Evolutionary conservation across 1,140 invertebrate species (phyloP).

Genomic region (Papilio dardanus): DNA sequence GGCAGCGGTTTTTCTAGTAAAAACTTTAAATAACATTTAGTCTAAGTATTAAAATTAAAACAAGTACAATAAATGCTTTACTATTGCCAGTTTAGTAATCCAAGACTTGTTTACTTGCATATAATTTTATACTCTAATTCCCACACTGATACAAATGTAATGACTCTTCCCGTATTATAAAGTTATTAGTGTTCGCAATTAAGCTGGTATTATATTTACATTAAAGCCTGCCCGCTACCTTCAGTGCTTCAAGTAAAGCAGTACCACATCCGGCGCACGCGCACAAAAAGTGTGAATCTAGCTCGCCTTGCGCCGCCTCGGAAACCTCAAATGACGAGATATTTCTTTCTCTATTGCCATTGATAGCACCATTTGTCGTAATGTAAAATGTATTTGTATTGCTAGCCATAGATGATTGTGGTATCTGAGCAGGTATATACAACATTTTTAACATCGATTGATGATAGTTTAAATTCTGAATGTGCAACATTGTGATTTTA

Average conservation of each 20-base stretch:
- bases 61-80: neutral
- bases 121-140: constrained; percentile 33
- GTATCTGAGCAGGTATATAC: constrained; percentile 42
- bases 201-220: constrained; percentile 70
- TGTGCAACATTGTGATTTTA: neutral
- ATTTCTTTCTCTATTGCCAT: constrained; percentile 58
- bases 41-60: neutral
- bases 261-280: constrained; percentile 66
- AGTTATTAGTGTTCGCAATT: constrained; percentile 63
- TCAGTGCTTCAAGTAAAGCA: constrained; percentile 41
- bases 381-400: constrained; percentile 64
- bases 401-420: constrained; percentile 46
- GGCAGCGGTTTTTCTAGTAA: neutral
- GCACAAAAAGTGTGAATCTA: constrained; percentile 62
- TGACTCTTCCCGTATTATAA: constrained; percentile 40
- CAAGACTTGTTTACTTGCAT: neutral
- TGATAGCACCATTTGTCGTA: constrained; percentile 57
- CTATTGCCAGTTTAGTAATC: neutral
- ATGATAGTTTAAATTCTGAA: neutral
- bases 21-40: neutral
- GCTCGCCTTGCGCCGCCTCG: constrained; percentile 48
- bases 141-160: constrained; percentile 37
- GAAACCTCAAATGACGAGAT: constrained; percentile 70
- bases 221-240: constrained; percentile 50
- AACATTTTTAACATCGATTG: constrained; percentile 48